Percentiles rank a stretch among this genome's conserved stretches.
phyloP scores from a whole-genome alignment of 2,888 invertebrate species.

The Cephus nigrinus region DNA sequence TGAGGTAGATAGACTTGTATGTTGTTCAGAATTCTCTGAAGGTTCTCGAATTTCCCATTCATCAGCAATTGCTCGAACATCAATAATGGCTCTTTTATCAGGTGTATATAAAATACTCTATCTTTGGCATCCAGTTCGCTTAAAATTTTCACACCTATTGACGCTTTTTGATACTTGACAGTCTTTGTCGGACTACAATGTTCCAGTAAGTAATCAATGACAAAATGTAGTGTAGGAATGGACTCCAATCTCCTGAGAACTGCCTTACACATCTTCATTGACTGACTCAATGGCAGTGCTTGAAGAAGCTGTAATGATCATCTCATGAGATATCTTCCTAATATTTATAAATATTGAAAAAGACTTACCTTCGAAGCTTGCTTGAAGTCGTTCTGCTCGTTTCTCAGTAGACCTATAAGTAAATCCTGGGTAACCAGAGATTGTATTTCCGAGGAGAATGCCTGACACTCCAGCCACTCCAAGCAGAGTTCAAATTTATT shows the following conservation, averaged over 20 bases:
- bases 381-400: conserved; percentile 59
- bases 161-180: conserved; percentile 72
- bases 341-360: neutral
- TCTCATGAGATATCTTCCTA: neutral
- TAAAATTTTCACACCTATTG: conserved; percentile 77
- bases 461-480: conserved; percentile 77
- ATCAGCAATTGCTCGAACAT: conserved; percentile 88
- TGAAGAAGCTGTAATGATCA: conserved; percentile 70
- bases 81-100: conserved; percentile 77
- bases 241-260: conserved; percentile 75
- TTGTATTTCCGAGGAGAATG: conserved; percentile 70
- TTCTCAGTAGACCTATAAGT: conserved; percentile 71
- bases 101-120: conserved; percentile 72
- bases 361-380: conserved; percentile 50
- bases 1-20: conserved; percentile 66
- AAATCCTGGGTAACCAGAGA: conserved; percentile 70
- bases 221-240: conserved; percentile 73
- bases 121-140: conserved; percentile 71
- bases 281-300: conserved; percentile 71
- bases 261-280: conserved; percentile 73
- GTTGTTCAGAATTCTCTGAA: conserved; percentile 73
- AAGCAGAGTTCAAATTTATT: conserved; percentile 75
- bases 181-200: conserved; percentile 65
- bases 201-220: conserved; percentile 72
- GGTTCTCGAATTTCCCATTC: conserved; percentile 82